These are phyloP conservation scores for Cheilosia variabilis DNA, from an alignment of 2,888 invertebrate species.

Conservation along the genomic window DNA sequence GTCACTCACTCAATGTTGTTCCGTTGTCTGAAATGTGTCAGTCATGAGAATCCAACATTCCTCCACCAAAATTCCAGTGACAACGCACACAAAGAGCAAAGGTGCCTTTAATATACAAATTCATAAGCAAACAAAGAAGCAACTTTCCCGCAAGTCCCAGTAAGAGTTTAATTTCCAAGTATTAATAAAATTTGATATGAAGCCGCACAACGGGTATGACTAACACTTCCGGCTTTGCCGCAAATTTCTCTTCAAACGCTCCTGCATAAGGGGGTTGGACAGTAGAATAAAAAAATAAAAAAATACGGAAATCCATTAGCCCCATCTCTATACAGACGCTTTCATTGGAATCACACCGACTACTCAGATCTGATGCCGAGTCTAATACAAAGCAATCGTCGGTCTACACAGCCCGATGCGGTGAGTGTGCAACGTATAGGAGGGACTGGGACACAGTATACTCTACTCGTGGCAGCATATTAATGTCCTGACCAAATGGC, in stretches of 20 bases:
- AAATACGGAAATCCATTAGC: conserved; percentile 73
- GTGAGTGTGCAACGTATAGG: not conserved
- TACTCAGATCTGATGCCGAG: not conserved
- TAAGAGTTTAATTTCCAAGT: conserved; percentile 52
- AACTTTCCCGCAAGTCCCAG: not conserved
- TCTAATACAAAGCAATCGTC: conserved; percentile 46
- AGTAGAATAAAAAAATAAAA: conserved; percentile 10
- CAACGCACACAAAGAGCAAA: conserved; percentile 30
- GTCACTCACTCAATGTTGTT: conserved; percentile 63
- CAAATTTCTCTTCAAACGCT: conserved; percentile 53
- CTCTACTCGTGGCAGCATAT: conserved; percentile 58
- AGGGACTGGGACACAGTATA: not conserved
- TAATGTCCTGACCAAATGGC: conserved; percentile 74
- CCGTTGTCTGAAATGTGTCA: conserved; percentile 55
- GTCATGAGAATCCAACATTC: conserved; percentile 38
- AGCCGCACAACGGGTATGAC: conserved; percentile 37
- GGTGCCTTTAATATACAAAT: conserved; percentile 20
- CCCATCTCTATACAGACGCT: conserved; percentile 41
- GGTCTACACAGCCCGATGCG: conserved; percentile 16
- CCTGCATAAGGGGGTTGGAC: not conserved
- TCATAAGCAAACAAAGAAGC: conserved; percentile 7
- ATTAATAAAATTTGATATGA: conserved; percentile 57
- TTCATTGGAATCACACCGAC: conserved; percentile 42
- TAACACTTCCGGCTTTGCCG: conserved; percentile 49
- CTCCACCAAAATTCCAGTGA: not conserved